Conservation (phyloP, 1,140 invertebrate genomes). For the Zaprionus kolodkinae region DNA sequence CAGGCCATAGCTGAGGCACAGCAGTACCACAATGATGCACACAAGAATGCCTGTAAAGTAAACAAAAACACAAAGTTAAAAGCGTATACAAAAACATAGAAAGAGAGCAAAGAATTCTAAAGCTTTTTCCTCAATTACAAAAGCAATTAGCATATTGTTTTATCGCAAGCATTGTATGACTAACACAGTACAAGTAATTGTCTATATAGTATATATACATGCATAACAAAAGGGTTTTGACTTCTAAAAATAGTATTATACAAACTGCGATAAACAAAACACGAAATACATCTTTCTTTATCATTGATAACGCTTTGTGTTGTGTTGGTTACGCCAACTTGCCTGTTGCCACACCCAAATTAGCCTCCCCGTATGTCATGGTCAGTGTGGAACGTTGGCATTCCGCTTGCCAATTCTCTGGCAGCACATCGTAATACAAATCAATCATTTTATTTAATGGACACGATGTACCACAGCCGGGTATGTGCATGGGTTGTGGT, state of each 20-base stretch:
- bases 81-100: neutral
- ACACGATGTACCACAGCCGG: constrained; percentile 87
- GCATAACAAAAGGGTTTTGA: neutral
- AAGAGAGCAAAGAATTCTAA: neutral
- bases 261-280: neutral
- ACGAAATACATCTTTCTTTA: neutral
- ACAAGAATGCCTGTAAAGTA: constrained; percentile 66
- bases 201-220: neutral
- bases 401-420: constrained; percentile 86
- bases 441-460: constrained; percentile 86
- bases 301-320: neutral
- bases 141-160: constrained; percentile 1
- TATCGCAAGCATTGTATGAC: neutral
- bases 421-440: constrained; percentile 85
- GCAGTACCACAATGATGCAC: constrained; percentile 61
- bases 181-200: neutral
- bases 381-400: constrained; percentile 84
- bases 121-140: neutral
- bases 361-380: constrained; percentile 83
- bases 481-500: constrained; percentile 85
- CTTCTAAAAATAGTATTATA: neutral
- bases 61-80: neutral
- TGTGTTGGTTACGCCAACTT: constrained; percentile 24
- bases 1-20: constrained; percentile 66
- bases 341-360: constrained; percentile 75